Base-by-base conservation (phyloP, 2,797 vertebrate species). In the Rhynchonycteris naso region DNA sequence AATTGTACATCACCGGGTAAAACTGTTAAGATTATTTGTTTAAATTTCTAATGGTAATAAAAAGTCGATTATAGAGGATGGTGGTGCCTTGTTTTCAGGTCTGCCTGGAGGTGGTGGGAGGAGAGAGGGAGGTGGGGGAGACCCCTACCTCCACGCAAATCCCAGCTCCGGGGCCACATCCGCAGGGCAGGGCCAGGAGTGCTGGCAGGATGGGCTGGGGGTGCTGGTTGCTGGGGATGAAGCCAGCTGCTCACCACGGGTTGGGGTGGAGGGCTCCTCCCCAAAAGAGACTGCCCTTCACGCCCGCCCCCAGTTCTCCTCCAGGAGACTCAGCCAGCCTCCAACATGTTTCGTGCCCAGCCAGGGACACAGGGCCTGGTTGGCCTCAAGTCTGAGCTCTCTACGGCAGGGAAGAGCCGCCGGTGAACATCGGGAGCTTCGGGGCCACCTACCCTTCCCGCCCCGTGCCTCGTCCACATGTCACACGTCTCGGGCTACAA, bases 21-120 rank as follows among this genome's bases (percentile, higher is more conserved):
- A 99, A 99, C 99, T 99, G 99, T 99, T 99, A 98, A 98, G 98
- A 99, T 98, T 98, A 98, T 99, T 99, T 99, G 99, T 99, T 99
- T 99, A 99, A 99, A 99, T 99, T 99, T 99, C 99, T 99, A 99
- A 99, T 98, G 99, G 99, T 99, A 99, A 99, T 99, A 99, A 99
- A 98, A 98, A 97, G 96, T 97, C 98, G 54, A 96, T 84, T 98
- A 93, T 93, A 96, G 66, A 90, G 97, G 72, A 97, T 89, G 97
- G 92, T 76, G 86, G 78, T 89, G 92, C 86, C 90, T 80, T 90
- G 90, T 76, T 85, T 96, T 95, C 65, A 74, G 82, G n/a, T 65
- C 56, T 14, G 78, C 90, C 78, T 68, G 78, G 90, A 79, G 66
- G 71, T 30, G 28, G 21, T 5, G 11, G 59, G 43, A 33, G 82